A percentile compares a stretch with the other conserved stretches of the same genome.
Conservation (phyloP, 2,888 invertebrate species). For the Andrena bucephala region DNA sequence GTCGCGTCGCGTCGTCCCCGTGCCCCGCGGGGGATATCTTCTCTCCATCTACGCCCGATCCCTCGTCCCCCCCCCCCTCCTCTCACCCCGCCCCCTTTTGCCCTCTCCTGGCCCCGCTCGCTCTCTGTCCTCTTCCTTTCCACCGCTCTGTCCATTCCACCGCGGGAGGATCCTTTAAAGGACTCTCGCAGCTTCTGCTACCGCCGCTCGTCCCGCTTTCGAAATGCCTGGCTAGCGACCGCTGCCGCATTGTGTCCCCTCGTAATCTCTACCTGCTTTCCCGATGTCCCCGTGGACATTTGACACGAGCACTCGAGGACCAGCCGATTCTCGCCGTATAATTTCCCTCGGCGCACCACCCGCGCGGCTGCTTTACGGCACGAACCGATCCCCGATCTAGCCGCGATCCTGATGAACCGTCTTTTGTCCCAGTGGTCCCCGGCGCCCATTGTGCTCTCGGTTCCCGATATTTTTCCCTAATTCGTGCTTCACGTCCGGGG, state of each 20-base stretch:
- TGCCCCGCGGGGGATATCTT: constrained; percentile 64
- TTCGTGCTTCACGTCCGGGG: not conserved
- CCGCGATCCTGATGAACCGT: not conserved
- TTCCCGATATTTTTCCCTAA: not conserved
- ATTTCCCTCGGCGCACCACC: constrained; percentile 15
- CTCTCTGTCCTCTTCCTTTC: constrained; percentile 14
- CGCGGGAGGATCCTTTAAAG: constrained; percentile 54
- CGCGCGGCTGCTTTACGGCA: not conserved
- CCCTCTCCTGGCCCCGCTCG: constrained; percentile 65
- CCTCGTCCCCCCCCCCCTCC: constrained; percentile 9
- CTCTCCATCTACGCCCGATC: constrained; percentile 55
- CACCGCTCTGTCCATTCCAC: constrained; percentile 12
- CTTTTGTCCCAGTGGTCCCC: not conserved
- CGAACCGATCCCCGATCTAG: not conserved
- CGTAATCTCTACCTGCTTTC: constrained; percentile 72
- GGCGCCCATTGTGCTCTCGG: not conserved
- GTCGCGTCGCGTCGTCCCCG: constrained; percentile 4
- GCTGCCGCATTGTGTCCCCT: constrained; percentile 62
- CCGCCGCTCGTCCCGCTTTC: constrained; percentile 49
- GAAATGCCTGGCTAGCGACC: constrained; percentile 51
- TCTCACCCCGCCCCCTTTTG: constrained; percentile 8
- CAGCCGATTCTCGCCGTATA: constrained; percentile 41
- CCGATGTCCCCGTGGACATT: constrained; percentile 62
- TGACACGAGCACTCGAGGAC: constrained; percentile 62
- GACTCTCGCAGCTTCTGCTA: constrained; percentile 46